Base-by-base conservation (phyloP, 2,113 vertebrate genomes). In the Bagarius yarrelli region DNA sequence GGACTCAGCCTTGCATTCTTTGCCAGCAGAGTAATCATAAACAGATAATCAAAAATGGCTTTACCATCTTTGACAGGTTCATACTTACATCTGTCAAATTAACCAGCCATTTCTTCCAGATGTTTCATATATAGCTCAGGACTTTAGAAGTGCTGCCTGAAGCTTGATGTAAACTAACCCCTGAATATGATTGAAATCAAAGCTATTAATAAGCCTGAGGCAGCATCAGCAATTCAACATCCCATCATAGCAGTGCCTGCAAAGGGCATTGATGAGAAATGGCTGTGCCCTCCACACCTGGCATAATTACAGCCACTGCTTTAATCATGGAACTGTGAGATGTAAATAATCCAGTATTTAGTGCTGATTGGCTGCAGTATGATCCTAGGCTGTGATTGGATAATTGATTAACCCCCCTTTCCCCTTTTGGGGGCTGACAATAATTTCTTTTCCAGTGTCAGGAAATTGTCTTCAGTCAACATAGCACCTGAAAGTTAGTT, bases 1-100 rank as follows among this genome's bases (percentile, higher is more conserved):
- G 18, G 40, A 27, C 16, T 55, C 64, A 40, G 61, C 32, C 69
- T 40, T 36, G 52, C 25, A 25, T 21, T 70, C 69, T 57, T 79
- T 36, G 21, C 53, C 15, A 59, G n/a, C 18, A 8, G 53, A 30
- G 21, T 59, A 60, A 32, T 71, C 66, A 60, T 25, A 32, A 5
- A 13, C 21, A 72, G 53, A 44, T 57, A 25, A 79, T 69, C 64
- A 69, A 57, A 79, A 27, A 59, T 56, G 64, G 11, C 53, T 69
- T 53, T 53, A 52, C 57, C 32, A n/a, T 63, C 30, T 81, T 53
- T 81, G 79, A 74, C 79, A 81, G 79, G 57, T 74, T 60, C 36
- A 53, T 81, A 74, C 73, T 74, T 74, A 64, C 47, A 34, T 16
- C 57, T 80, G 71, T 81, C 56, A 69, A 69, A 69, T 79, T 57